These are phyloP conservation scores for Ptychobarbus kaznakovi DNA, from an alignment of 2,797 vertebrate species.

Conservation along the genomic window DNA sequence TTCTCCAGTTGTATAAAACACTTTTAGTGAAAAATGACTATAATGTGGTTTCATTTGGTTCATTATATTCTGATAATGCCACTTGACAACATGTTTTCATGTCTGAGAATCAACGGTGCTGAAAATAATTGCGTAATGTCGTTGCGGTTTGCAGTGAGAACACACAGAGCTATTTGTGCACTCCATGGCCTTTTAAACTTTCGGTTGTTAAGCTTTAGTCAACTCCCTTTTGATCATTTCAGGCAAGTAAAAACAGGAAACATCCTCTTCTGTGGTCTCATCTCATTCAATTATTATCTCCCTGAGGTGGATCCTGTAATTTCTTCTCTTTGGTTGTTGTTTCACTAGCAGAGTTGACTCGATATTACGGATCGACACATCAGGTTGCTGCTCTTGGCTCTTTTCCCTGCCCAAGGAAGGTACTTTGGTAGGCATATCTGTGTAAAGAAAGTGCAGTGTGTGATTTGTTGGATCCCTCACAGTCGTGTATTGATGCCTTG, in stretches of 20 bases:
- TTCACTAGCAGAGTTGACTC: conserved; percentile 23
- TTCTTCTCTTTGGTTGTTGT: conserved; percentile 27
- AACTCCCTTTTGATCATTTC: conserved; percentile 32
- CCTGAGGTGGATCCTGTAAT: conserved; percentile 39
- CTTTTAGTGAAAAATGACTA: neutral
- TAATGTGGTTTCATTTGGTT: neutral
- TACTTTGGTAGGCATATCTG: conserved; percentile 23
- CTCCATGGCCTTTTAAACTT: conserved; percentile 29
- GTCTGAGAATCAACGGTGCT: neutral
- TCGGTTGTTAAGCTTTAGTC: neutral
- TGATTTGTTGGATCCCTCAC: conserved; percentile 62
- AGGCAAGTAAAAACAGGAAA: conserved; percentile 49
- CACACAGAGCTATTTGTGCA: conserved; percentile 21
- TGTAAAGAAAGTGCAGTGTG: conserved; percentile 28
- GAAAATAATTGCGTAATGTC: conserved; percentile 3
- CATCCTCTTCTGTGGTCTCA: conserved; percentile 41
- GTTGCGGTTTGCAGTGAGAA: neutral
- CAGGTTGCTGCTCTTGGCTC: conserved; percentile 14
- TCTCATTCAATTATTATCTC: conserved; percentile 33
- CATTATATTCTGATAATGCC: conserved; percentile 3
- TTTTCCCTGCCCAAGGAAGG: conserved; percentile 20
- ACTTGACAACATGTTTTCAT: neutral
- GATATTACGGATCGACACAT: conserved; percentile 6
- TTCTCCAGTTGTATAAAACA: neutral
- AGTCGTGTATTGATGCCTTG: conserved; percentile 77